Conservation (phyloP, 2,797 vertebrate species). For the Melanotaenia parkinsoni region DNA sequence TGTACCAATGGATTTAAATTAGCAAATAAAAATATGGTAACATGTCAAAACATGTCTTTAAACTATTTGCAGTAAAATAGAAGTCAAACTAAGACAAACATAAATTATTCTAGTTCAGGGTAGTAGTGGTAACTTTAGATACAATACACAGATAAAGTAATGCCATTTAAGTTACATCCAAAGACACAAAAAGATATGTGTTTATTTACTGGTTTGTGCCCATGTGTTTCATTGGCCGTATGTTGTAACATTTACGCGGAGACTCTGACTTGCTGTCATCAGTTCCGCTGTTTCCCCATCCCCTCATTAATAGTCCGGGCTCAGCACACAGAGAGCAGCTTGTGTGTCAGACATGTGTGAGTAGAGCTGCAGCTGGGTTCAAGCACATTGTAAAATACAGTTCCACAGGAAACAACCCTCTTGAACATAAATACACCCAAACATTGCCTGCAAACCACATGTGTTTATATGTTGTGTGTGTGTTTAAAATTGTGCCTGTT, state of each 20-base stretch:
- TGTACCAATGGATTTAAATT: too few relatives aligned
- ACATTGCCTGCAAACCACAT: slow-evolving; percentile 45
- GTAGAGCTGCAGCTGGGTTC: slow-evolving; percentile 62
- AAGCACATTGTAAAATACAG: slow-evolving; percentile 67
- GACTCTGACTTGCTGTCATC: slow-evolving; percentile 38
- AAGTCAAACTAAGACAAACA: too few relatives aligned
- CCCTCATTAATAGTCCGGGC: slow-evolving; percentile 26
- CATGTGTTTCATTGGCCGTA: slow-evolving; percentile 1
- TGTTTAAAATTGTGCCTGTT: slow-evolving; percentile 4
- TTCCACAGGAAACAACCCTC: slow-evolving; percentile 66
- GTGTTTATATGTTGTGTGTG: slow-evolving; percentile 17
- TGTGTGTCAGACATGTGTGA: slow-evolving; percentile 47
- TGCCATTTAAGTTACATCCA: too few relatives aligned
- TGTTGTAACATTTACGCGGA: slow-evolving; percentile 11
- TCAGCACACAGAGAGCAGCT: slow-evolving; percentile 23
- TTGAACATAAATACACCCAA: slow-evolving; percentile 68
- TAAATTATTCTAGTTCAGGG: too few relatives aligned
- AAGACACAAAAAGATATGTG: background rate
- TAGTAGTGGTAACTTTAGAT: too few relatives aligned
- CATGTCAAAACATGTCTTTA: too few relatives aligned
- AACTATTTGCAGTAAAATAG: too few relatives aligned
- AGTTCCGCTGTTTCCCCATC: slow-evolving; percentile 18
- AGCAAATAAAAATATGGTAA: too few relatives aligned
- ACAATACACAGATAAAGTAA: too few relatives aligned
- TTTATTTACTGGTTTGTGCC: background rate